Base-by-base conservation (phyloP, 1,140 invertebrate species). In the Mya arenaria region DNA sequence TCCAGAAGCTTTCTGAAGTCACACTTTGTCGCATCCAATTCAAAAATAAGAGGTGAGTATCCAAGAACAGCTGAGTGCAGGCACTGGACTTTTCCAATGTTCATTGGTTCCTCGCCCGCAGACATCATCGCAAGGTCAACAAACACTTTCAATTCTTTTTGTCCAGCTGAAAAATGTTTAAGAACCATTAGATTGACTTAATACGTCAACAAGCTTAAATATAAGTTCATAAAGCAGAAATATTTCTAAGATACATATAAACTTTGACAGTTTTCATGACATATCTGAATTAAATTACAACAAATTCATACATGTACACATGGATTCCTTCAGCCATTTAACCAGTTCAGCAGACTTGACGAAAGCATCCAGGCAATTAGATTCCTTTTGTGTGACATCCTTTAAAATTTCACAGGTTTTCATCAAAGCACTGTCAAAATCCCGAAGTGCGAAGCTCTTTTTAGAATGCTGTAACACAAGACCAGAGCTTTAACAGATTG, bases 41-140 rank as follows among this genome's bases (percentile, higher is more conserved):
- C 85, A 84, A 90, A 92, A 55, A 92, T 91, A n/a, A 92, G 78
- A 25, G 91, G 87, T 32, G 91, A 87, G 84, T 91, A 92, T 55
- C 89, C 90, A 44, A 85, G 89, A 0, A 87, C 88, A 1, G 90
- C 88, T 19, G 89, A 83, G 66, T 91, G 90, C 0, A 92, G 85
- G 81, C 86, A 90, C 32, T 85, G 78, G 17, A 90, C 90, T 48
- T 87, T 85, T 6, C 79, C 85, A 30, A 91, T 84, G 44, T 89
- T 86, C 72, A 86, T 84, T 34, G 90, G 85, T 37, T 86, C 89
- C 81, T 91, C 90, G 10, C 91, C 90, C 75, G 90, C 91, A 1
- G 87, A 87, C 30, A 90, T 92, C 77, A 84, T 89, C 8, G 91
- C 91, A 39, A 92, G 78, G 56, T 92, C 91, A 37, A 92, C 90